Percentiles rank a stretch among this genome's conserved stretches.
These are phyloP conservation scores for Agonopterix heracliana DNA, from an alignment of 2,888 invertebrate genomes.

Conservation along the genomic window DNA sequence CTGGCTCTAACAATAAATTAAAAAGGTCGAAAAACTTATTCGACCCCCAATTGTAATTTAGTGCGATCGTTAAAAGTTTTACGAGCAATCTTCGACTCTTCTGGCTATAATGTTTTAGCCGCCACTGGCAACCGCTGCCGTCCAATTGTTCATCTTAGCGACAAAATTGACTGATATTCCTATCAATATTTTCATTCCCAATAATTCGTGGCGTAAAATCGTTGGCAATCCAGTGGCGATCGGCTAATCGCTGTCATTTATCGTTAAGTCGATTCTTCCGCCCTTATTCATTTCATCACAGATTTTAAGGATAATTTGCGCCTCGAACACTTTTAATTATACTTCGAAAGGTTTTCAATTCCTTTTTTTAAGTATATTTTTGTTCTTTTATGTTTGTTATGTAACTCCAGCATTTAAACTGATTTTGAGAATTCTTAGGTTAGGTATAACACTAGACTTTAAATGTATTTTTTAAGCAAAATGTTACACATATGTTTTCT, in stretches of 20 bases:
- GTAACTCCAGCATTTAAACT: no score
- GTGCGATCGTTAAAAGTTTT: conserved; percentile 57
- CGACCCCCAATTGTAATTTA: conserved; percentile 53
- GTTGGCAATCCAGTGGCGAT: conserved; percentile 5
- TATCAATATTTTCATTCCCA: conserved; percentile 6
- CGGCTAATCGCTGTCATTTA: conserved; percentile 1
- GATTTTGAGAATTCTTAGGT: no score
- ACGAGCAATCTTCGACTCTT: conserved; percentile 54
- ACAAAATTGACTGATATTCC: conserved; percentile 8
- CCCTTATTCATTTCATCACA: neutral
- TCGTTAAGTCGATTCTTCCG: conserved; percentile 2
- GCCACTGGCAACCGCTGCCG: neutral
- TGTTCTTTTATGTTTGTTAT: no score
- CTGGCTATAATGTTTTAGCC: conserved; percentile 47
- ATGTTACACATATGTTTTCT: no score
- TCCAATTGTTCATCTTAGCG: neutral
- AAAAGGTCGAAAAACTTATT: conserved; percentile 48
- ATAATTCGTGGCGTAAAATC: conserved; percentile 1
- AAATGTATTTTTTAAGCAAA: no score
- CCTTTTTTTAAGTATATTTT: no score
- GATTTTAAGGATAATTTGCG: neutral
- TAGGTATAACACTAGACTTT: no score
- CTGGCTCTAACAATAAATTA: conserved; percentile 43
- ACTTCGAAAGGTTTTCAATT: no score
- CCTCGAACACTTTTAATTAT: neutral